Evolutionary conservation across 2,797 vertebrate species (phyloP).

Genomic region (Garrulus glandarius): DNA sequence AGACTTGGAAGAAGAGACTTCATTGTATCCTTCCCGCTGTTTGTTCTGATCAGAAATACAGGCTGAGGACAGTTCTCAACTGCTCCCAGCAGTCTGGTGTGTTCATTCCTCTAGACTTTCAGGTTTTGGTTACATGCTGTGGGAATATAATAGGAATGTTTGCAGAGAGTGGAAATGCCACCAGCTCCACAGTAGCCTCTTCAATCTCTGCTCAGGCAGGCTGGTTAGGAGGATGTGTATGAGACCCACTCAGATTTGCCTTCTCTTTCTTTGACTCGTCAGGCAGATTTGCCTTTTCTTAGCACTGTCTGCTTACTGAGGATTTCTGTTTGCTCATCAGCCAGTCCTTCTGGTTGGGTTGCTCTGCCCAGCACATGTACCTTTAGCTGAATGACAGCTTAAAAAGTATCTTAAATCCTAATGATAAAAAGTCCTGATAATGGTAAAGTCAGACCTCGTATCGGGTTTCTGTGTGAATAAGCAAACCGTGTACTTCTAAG

Average conservation of each 20-base stretch:
- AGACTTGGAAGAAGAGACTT: neutral
- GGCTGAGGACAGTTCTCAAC: neutral
- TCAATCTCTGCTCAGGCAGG: neutral
- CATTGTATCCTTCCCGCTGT: neutral
- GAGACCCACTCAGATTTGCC: neutral
- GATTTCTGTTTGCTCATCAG: neutral
- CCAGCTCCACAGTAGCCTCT: neutral
- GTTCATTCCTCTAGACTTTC: neutral
- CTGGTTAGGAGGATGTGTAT: neutral
- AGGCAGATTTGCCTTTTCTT: neutral
- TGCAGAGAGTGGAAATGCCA: neutral
- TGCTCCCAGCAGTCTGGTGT: neutral
- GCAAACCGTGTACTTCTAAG: rapidly evolving
- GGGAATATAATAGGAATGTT: neutral
- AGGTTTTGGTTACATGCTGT: neutral
- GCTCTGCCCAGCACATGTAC: neutral
- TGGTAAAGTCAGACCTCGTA: neutral
- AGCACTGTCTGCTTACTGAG: rapidly evolving
- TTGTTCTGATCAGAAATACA: neutral
- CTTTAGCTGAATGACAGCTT: neutral
- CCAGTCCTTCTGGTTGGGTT: neutral
- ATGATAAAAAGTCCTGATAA: neutral
- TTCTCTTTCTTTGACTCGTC: neutral
- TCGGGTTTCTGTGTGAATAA: neutral
- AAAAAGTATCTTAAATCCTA: neutral